Conservation (phyloP, 2,113 vertebrate species). For the Melanotaenia duboulayi region DNA sequence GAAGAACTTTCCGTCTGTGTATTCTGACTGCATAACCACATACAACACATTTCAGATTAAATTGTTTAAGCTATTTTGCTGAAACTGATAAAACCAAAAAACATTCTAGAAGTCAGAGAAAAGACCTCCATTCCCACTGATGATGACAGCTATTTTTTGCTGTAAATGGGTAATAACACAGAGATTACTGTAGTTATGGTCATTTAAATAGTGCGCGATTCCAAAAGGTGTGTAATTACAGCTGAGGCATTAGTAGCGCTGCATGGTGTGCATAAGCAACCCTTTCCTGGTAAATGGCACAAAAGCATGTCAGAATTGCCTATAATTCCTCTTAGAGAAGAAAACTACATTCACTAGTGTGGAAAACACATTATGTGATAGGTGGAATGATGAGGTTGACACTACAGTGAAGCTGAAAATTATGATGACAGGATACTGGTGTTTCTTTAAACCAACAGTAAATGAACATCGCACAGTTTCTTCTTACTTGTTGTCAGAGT, state of each 20-base stretch:
- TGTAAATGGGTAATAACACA: neutral
- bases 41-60: neutral
- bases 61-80: neutral
- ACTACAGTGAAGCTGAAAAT: neutral
- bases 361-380: constrained; percentile 6
- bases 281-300: neutral
- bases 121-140: neutral
- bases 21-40: neutral
- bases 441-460: neutral
- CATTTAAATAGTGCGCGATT: neutral
- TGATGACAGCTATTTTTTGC: neutral
- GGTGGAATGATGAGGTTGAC: neutral
- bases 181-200: neutral
- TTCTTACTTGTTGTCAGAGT: constrained; percentile 96
- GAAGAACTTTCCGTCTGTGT: neutral
- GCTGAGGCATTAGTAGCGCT: neutral
- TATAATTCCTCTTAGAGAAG: neutral
- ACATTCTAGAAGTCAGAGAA: neutral
- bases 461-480: neutral
- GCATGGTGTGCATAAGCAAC: neutral
- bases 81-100: neutral
- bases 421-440: neutral
- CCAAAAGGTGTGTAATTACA: neutral
- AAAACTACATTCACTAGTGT: neutral
- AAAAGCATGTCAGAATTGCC: neutral